phyloP scores from a whole-genome alignment of 2,888 invertebrate species.

The Lissonota sp. region DNA sequence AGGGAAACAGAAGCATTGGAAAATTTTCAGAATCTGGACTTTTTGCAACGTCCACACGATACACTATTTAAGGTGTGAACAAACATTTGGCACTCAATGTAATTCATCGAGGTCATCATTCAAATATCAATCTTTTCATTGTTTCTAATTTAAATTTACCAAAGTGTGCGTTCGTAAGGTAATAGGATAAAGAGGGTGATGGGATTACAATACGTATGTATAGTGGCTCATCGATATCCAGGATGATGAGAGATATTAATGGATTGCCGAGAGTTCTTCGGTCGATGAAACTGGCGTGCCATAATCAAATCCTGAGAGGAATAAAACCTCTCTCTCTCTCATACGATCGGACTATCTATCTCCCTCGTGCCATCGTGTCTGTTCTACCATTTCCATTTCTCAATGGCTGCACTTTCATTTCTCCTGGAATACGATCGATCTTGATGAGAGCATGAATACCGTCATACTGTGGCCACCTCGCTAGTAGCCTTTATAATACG shows the following conservation, averaged over 20 bases:
- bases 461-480: background rate
- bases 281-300: slow-evolving; percentile 14
- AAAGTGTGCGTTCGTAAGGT: too few species aligned
- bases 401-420: background rate
- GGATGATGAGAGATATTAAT: slow-evolving; percentile 16
- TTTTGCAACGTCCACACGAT: too few species aligned
- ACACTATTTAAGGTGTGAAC: too few species aligned
- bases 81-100: too few species aligned
- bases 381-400: slow-evolving; percentile 32
- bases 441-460: slow-evolving; percentile 11
- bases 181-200: too few species aligned
- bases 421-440: slow-evolving; percentile 9
- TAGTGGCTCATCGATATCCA: slow-evolving; percentile 21
- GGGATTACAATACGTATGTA: too few species aligned
- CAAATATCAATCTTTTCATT: too few species aligned
- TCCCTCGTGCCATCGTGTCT: background rate
- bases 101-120: too few species aligned
- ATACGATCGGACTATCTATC: background rate
- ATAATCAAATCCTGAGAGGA: slow-evolving; percentile 38
- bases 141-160: too few species aligned
- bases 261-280: slow-evolving; percentile 5
- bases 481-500: slow-evolving; percentile 13
- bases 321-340: slow-evolving; percentile 12
- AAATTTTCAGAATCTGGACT: background rate
- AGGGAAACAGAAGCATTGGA: slow-evolving; percentile 4